Evolutionary conservation across 1,140 invertebrate species (phyloP), one percentile per base, ranked within the genome.

Genomic region (Drosophila fuyamai): DNA sequence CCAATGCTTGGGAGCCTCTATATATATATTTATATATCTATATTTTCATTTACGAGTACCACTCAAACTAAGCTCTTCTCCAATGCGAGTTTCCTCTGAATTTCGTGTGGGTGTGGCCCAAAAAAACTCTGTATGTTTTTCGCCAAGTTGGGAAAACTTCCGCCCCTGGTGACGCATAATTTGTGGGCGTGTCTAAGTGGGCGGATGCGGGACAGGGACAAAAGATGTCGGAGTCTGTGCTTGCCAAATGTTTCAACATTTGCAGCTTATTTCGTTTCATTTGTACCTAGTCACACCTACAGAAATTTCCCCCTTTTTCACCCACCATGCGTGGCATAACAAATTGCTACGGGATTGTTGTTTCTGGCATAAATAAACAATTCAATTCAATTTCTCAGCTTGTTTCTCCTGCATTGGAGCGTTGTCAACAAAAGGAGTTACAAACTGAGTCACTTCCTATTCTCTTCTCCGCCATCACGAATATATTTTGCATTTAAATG

Each of bases 401-500:
- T 63, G 55, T 71, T 71, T 72, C 79, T 51, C 54, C 47, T 71
- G 40, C 74, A 60, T 53, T 16, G 57, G 38, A 53, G 53, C 54
- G 54, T 74, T 82, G 82, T 89, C 83, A 82, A 88, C 82, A 82
- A 76, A 79, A 81, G 73, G 74, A 78, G 81, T 82, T 82, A 82
- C 68, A 82, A 82, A 82, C 43, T 71, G 67, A 46, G 44, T 72
- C 51, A 50, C 62, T 55, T 14, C n/a, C 36, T 51, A 3, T 18
- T 8, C 12, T 13, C 18, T 27, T 38, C 36, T 57, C 53, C 65
- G 44, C 44, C 36, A 59, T 51, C 40, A 66, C 58, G 76, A 76
- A 89, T 89, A 83, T 83, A 88, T 88, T 88, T 80, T 55, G 66
- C 70, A 89, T 89, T 82, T 81, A 84, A 89, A 89, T 89, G 74